Conservation (phyloP, 1,140 invertebrate species). For the Dreissena rostriformis region DNA sequence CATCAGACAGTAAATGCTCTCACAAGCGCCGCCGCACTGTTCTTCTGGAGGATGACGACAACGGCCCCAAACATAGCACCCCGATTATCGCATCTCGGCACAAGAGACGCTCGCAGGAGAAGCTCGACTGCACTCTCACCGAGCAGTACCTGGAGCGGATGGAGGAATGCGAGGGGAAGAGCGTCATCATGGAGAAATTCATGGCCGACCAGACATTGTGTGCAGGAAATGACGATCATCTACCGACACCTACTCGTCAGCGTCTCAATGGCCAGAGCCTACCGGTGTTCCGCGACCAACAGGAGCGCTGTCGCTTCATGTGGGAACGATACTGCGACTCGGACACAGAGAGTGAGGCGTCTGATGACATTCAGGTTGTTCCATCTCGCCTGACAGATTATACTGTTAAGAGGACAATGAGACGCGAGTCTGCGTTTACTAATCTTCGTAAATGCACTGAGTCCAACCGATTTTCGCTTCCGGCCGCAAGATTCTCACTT, state of each 20-base stretch:
- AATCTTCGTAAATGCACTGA: constrained; percentile 8
- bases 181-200: constrained; percentile 46
- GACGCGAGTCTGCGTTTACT: constrained; percentile 37
- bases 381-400: background rate
- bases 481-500: constrained; percentile 13
- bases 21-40: background rate
- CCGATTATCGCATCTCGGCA: background rate
- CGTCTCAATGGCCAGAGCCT: background rate
- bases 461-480: constrained; percentile 22
- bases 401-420: background rate
- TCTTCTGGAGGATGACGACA: background rate
- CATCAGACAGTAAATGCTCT: background rate
- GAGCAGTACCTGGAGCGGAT: background rate
- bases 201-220: constrained; percentile 37
- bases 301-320: constrained; percentile 26
- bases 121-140: background rate
- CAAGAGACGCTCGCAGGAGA: constrained; percentile 6
- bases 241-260: background rate
- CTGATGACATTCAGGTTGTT: background rate
- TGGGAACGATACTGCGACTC: background rate
- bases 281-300: constrained; percentile 16
- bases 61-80: constrained; percentile 38
- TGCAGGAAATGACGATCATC: background rate
- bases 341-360: constrained; percentile 9
- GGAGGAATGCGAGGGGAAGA: constrained; percentile 33